phyloP scores from a whole-genome alignment of 2,888 invertebrate genomes.

The Cheiracanthium punctorium region DNA sequence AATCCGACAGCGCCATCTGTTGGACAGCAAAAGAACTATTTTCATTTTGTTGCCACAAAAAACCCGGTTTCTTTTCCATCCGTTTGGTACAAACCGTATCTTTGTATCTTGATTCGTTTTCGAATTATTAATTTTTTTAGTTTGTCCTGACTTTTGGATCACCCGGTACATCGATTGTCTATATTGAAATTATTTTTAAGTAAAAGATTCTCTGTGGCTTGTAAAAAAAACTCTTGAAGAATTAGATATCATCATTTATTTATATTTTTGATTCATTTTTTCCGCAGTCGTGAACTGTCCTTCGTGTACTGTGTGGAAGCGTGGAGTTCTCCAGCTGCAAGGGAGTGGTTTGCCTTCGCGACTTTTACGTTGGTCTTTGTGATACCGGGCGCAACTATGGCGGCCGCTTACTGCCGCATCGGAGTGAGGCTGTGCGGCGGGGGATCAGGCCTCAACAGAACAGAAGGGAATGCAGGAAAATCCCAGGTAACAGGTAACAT shows the following conservation, averaged over 20 bases:
- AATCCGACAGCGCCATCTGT: too few relatives aligned
- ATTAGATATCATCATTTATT: neutral
- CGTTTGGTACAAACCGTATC: too few relatives aligned
- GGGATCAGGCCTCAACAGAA: conserved; percentile 39
- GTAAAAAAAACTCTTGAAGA: neutral
- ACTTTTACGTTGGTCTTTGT: conserved; percentile 86
- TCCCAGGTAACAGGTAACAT: conserved; percentile 40
- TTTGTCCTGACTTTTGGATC: too few relatives aligned
- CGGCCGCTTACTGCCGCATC: conserved; percentile 75
- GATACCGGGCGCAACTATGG: conserved; percentile 81
- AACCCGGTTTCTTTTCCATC: too few relatives aligned
- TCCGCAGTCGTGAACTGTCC: conserved; percentile 71
- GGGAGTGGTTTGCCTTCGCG: conserved; percentile 82
- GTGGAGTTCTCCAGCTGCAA: conserved; percentile 79
- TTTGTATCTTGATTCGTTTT: too few relatives aligned
- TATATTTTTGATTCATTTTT: conserved; percentile 3
- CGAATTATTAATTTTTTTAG: too few relatives aligned
- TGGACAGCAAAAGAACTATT: too few relatives aligned
- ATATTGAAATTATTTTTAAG: neutral
- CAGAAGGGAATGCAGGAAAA: conserved; percentile 32
- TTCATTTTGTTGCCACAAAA: too few relatives aligned
- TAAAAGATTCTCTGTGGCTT: neutral
- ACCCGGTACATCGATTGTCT: too few relatives aligned
- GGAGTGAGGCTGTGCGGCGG: conserved; percentile 78
- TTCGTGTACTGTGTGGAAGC: conserved; percentile 81